Conservation (phyloP, 1,140 invertebrate species). For the Adelges cooleyi region DNA sequence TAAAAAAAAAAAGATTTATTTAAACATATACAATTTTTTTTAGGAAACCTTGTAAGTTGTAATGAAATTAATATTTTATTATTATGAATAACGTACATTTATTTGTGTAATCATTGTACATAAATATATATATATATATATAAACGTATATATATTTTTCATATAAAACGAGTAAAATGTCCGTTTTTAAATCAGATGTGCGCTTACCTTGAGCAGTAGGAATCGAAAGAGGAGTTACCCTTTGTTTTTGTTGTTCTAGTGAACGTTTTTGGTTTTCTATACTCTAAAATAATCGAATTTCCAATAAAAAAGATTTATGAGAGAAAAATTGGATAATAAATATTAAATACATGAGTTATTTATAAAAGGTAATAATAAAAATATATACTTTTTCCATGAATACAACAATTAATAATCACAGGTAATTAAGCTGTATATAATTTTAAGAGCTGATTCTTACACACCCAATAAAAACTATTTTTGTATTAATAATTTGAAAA, state of each 20-base stretch:
- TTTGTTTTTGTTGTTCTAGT: constrained; percentile 30
- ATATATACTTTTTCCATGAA: background rate
- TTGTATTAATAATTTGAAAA: constrained; percentile 6
- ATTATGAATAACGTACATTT: too few relatives aligned
- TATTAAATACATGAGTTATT: constrained; percentile 12
- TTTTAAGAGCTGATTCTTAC: too few relatives aligned
- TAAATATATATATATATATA: too few relatives aligned
- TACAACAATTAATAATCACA: constrained; percentile 2
- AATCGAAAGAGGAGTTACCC: constrained; percentile 25
- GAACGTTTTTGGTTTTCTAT: constrained; percentile 30
- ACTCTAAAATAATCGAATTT: constrained; percentile 27
- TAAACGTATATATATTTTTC: too few relatives aligned
- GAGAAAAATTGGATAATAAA: constrained; percentile 19
- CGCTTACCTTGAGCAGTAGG: constrained; percentile 23
- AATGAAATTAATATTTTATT: too few relatives aligned
- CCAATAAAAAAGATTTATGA: constrained; percentile 24
- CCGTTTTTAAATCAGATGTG: constrained; percentile 17
- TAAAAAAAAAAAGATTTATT: too few relatives aligned
- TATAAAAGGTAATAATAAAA: background rate
- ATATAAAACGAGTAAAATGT: constrained; percentile 7
- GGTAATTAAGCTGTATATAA: background rate
- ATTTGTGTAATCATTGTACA: too few relatives aligned
- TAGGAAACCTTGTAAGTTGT: too few relatives aligned
- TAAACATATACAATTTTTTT: too few relatives aligned
- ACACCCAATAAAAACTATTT: background rate